A percentile compares a stretch with the other conserved stretches of the same genome.
These are phyloP conservation scores for Denticeps clupeoides DNA, from an alignment of 2,797 vertebrate species.

Conservation along the genomic window DNA sequence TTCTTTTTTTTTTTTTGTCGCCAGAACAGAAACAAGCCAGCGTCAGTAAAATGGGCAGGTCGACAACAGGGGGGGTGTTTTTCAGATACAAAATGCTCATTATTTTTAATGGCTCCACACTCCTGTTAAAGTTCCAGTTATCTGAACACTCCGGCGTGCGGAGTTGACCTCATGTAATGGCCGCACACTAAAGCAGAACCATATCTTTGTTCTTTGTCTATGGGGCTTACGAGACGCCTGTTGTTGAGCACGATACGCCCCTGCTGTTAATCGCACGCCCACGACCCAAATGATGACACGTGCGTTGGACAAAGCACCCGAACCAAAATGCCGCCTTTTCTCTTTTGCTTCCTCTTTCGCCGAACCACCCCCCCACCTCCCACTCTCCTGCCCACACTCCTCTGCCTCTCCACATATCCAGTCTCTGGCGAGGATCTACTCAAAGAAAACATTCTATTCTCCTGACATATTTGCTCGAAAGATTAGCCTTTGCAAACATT, in stretches of 20 bases:
- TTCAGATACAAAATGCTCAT: too few relatives aligned
- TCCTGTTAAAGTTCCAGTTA: slow-evolving; percentile 64
- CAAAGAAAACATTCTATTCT: slow-evolving; percentile 1
- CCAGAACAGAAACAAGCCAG: background rate
- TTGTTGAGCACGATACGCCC: slow-evolving; percentile 22
- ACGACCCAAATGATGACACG: slow-evolving; percentile 40
- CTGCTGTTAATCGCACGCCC: slow-evolving; percentile 31
- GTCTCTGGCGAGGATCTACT: too few relatives aligned
- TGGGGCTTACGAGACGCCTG: slow-evolving; percentile 47
- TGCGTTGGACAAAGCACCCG: slow-evolving; percentile 25
- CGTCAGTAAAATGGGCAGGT: slow-evolving; percentile 12
- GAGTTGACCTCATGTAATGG: slow-evolving; percentile 61
- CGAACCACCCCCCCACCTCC: background rate
- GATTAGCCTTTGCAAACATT: slow-evolving; percentile 17
- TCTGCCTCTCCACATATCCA: too few relatives aligned
- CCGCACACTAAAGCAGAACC: slow-evolving; percentile 59
- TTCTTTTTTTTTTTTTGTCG: slow-evolving; percentile 25
- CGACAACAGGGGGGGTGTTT: slow-evolving; percentile 28
- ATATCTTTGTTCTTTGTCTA: slow-evolving; percentile 65
- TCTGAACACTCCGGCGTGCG: slow-evolving; percentile 58
- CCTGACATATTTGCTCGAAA: background rate
- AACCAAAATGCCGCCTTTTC: slow-evolving; percentile 10
- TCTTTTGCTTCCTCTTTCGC: background rate
- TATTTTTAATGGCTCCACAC: slow-evolving; percentile 82
- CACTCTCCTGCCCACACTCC: background rate